Conservation (phyloP, 2,888 invertebrate genomes). For the Chydorus sphaericus region DNA sequence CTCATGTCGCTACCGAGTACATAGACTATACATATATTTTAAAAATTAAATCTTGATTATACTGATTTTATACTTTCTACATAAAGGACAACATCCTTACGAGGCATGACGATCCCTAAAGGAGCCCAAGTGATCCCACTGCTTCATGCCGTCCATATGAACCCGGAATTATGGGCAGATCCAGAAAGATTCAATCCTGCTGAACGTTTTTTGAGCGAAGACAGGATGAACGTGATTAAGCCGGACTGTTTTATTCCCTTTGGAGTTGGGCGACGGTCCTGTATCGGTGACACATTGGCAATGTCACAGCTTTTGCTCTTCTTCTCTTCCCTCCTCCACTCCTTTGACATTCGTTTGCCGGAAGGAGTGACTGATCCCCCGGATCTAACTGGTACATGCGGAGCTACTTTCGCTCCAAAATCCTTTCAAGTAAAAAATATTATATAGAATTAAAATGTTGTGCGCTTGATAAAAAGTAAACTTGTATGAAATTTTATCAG, state of each 20-base stretch:
- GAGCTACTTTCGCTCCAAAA: too few relatives aligned
- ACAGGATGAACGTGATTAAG: constrained; percentile 61
- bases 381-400: too few relatives aligned
- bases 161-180: constrained; percentile 70
- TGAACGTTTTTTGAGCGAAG: constrained; percentile 63
- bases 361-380: too few relatives aligned
- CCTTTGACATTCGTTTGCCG: neutral
- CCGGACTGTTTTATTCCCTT: constrained; percentile 85
- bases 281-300: constrained; percentile 73
- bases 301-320: constrained; percentile 81
- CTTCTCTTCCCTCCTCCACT: constrained; percentile 64
- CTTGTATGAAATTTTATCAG: too few relatives aligned
- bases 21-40: too few relatives aligned
- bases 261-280: constrained; percentile 73
- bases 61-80: too few relatives aligned
- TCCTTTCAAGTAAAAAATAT: too few relatives aligned
- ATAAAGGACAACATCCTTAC: constrained; percentile 66
- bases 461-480: too few relatives aligned
- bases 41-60: too few relatives aligned
- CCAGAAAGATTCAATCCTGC: constrained; percentile 72
- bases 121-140: constrained; percentile 73
- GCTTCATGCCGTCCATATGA: constrained; percentile 80
- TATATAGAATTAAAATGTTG: too few relatives aligned
- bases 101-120: constrained; percentile 74
- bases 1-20: constrained; percentile 74